Conservation (phyloP, 2,888 invertebrate species). For the Xylocampa areola region DNA sequence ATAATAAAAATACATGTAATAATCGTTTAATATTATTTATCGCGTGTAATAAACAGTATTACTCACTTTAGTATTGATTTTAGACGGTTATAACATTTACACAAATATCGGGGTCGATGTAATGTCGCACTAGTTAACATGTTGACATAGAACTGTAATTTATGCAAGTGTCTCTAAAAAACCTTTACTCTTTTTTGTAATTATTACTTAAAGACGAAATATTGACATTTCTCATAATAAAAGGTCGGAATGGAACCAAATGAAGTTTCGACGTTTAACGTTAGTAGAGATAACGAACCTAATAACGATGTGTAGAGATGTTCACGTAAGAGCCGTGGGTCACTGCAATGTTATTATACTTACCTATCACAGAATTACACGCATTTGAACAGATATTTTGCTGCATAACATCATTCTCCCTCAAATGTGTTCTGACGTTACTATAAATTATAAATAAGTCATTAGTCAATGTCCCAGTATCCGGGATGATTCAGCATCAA, state of each 20-base stretch:
- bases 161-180: conserved; percentile 50
- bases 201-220: conserved; percentile 18
- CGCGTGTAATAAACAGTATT: conserved; percentile 29
- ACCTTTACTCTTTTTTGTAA: conserved; percentile 40
- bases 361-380: no score
- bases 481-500: not conserved
- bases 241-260: conserved; percentile 16
- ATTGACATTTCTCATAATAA: conserved; percentile 11
- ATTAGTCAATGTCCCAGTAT: not conserved
- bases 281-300: conserved; percentile 2
- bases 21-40: conserved; percentile 20
- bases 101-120: conserved; percentile 49
- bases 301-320: not conserved
- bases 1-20: conserved; percentile 21
- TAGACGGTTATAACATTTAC: conserved; percentile 39
- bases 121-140: conserved; percentile 40
- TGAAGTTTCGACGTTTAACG: no score
- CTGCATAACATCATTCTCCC: not conserved
- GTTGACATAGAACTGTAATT: conserved; percentile 46
- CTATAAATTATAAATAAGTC: not conserved
- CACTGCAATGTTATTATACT: no score
- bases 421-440: not conserved
- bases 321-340: no score
- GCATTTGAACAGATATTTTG: not conserved
- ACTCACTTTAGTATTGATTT: conserved; percentile 36